Percentiles rank a stretch among this genome's conserved stretches.
These are phyloP conservation scores for Trypoxylon attenuatum DNA, from an alignment of 2,888 invertebrate genomes.

Conservation along the genomic window DNA sequence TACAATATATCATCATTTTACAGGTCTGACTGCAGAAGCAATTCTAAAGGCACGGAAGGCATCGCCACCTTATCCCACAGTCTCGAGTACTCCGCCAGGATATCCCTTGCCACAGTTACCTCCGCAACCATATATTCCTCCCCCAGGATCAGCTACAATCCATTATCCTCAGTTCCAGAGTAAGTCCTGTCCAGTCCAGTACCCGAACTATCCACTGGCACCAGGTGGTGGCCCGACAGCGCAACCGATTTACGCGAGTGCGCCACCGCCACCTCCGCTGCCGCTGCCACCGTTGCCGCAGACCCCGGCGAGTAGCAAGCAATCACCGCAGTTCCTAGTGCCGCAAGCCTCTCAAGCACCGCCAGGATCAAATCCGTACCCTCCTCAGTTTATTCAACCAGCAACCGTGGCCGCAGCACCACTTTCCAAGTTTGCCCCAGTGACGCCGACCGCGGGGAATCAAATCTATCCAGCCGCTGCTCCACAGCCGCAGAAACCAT, in stretches of 20 bases:
- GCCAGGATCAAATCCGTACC: conserved; percentile 71
- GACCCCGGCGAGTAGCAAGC: conserved; percentile 14
- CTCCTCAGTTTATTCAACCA: conserved; percentile 66
- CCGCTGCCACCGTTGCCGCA: neutral
- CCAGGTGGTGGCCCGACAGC: conserved; percentile 33
- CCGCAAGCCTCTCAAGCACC: conserved; percentile 66
- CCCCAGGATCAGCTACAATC: conserved; percentile 68
- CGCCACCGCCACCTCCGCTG: conserved; percentile 14
- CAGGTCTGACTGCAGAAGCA: conserved; percentile 69
- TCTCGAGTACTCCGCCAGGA: conserved; percentile 37
- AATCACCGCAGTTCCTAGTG: conserved; percentile 41
- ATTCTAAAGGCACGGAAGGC: conserved; percentile 64
- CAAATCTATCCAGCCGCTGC: conserved; percentile 40
- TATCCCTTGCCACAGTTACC: conserved; percentile 66
- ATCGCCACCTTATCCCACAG: conserved; percentile 52
- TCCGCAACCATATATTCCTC: conserved; percentile 71
- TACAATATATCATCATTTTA: neutral
- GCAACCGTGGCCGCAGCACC: conserved; percentile 54
- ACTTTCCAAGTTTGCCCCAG: conserved; percentile 49
- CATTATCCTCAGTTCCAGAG: conserved; percentile 66
- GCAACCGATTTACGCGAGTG: conserved; percentile 31
- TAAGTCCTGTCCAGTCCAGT: conserved; percentile 61
- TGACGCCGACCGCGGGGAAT: conserved; percentile 48
- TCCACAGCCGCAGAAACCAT: conserved; percentile 52
- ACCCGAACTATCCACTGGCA: conserved; percentile 55